Evolutionary conservation across 2,888 invertebrate genomes (phyloP), one percentile per base, ranked within the genome.

Genomic region (Boloria selene): DNA sequence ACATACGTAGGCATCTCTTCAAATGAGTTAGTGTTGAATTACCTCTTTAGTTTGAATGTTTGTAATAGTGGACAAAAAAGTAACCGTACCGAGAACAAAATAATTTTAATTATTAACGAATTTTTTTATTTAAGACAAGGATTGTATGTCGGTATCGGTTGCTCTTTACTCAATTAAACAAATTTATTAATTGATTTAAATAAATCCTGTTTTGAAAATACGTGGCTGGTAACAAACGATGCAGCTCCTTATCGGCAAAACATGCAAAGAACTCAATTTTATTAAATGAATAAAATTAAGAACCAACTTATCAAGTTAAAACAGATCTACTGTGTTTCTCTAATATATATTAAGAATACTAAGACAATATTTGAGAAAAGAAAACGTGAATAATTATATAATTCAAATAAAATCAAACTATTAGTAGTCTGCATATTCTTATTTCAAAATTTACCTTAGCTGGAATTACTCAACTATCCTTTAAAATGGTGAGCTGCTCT

Each of bases 401-500:
- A 38, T 38, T 38, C 31, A 38, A 10, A 10, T 38, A 38, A 38
- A 38, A 0, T 38, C 10, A 38, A 7, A 10, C 31, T 38, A 2
- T 38, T 38, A 38, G 31, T 38, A 38, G 10, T 10, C 10, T 44
- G 14, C 56, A 38, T 22, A 7, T 38, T 38, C n/a, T 53, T 26
- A 49, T 44, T 42, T 45, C 31, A 59, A 59, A 59, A 59, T 64
- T 70, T 67, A 63, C 59, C 68, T 64, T 71, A 56, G 66, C 67
- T 64, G 17, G 55, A 65, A 59, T 64, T 68, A 66, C 64, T 49
- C 56, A 65, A 38, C 64, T 54, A 71, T 72, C 63, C 66, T 66
- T 68, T 67, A 70, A 73, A 74, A 78, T 77, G 78, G 75, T 75
- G 78, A 79, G 76, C 79, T 84, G 77, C 79, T 80, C 78, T 77